A percentile compares a stretch with the other conserved stretches of the same genome.
Evolutionary conservation across 2,888 invertebrate species (phyloP).

Genomic region (Ametastegia equiseti): DNA sequence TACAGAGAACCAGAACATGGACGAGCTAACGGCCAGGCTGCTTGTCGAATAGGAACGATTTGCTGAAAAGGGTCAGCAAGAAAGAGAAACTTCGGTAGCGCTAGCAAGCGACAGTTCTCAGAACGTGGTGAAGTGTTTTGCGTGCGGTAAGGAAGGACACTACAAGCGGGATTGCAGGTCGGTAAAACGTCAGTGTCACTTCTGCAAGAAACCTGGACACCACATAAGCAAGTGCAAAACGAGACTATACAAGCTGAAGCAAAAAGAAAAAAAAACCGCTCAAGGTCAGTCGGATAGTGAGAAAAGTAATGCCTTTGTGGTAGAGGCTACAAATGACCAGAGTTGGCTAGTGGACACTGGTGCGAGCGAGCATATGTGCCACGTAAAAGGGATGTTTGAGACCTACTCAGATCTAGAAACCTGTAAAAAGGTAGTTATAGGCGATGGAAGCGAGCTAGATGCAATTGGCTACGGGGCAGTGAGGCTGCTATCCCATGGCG

Average conservation of each 20-base stretch:
- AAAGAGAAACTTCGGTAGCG: not conserved
- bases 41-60: not conserved
- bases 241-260: not conserved
- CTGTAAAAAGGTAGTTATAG: not conserved
- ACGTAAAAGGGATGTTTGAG: not conserved
- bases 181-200: not conserved
- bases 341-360: not conserved
- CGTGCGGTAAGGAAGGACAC: not conserved
- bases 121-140: not conserved
- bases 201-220: not conserved
- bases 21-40: not conserved
- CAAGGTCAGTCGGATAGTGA: not conserved
- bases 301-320: not conserved
- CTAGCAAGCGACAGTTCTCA: not conserved
- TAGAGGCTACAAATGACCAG: not conserved
- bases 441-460: not conserved
- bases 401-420: not conserved
- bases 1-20: not conserved
- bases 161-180: not conserved
- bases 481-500: too few relatives aligned
- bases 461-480: conserved; percentile 38
- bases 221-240: not conserved
- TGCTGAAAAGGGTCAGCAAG: not conserved
- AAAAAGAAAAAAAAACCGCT: not conserved
- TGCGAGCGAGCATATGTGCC: not conserved